These are phyloP conservation scores for Agrochola lychnidis DNA, from an alignment of 2,888 invertebrate species.

Conservation along the genomic window DNA sequence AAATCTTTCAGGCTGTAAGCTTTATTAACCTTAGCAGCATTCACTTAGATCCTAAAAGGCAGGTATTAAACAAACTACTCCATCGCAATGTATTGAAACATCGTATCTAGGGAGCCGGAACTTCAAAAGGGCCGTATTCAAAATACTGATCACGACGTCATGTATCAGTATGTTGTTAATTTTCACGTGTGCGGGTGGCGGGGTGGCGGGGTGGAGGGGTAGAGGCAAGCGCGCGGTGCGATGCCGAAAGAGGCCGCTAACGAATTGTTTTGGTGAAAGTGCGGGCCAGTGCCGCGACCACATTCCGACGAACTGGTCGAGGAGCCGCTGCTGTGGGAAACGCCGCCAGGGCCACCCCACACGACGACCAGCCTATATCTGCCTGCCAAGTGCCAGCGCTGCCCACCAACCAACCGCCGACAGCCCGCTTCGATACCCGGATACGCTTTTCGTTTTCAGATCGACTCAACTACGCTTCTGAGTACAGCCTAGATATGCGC, in stretches of 20 bases:
- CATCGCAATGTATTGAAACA: slow-evolving; percentile 43
- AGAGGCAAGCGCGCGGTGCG: slow-evolving; percentile 82
- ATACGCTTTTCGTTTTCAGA: slow-evolving; percentile 30
- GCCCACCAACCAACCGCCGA: slow-evolving; percentile 63
- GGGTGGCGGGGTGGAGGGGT: slow-evolving; percentile 80
- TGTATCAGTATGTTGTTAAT: slow-evolving; percentile 87
- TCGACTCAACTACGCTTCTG: slow-evolving; percentile 13
- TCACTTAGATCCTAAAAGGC: neutral
- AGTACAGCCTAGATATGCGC: slow-evolving; percentile 21
- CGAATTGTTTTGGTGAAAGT: slow-evolving; percentile 91
- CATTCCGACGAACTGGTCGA: slow-evolving; percentile 90
- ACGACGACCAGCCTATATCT: slow-evolving; percentile 83
- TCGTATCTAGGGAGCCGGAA: slow-evolving; percentile 72
- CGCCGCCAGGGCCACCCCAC: slow-evolving; percentile 88
- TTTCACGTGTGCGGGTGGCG: slow-evolving; percentile 87
- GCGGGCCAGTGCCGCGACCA: slow-evolving; percentile 90
- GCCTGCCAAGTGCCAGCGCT: slow-evolving; percentile 70
- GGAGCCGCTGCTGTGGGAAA: slow-evolving; percentile 90
- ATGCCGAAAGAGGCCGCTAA: slow-evolving; percentile 90
- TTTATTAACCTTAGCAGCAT: neutral
- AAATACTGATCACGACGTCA: slow-evolving; percentile 83
- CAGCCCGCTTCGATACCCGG: slow-evolving; percentile 34
- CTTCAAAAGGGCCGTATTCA: slow-evolving; percentile 80
- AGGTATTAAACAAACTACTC: slow-evolving; percentile 19
- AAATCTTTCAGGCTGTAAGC: slow-evolving; percentile 26